These are phyloP conservation scores for Rhinophrynus dorsalis DNA, from an alignment of 2,797 vertebrate genomes.

Conservation along the genomic window DNA sequence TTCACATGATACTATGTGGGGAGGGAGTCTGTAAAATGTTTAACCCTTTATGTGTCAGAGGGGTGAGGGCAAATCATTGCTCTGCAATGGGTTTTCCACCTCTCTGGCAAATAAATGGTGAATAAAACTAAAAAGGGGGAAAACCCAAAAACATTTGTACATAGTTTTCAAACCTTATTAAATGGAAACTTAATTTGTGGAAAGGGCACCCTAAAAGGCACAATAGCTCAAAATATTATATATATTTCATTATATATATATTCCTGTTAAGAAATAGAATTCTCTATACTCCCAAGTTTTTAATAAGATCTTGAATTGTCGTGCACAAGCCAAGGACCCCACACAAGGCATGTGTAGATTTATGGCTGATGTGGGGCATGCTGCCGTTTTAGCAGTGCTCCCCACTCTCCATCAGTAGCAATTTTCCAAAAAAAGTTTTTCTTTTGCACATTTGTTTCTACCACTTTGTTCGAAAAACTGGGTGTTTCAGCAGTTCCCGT, in stretches of 20 bases:
- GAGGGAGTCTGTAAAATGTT: no score
- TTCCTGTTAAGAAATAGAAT: slow-evolving; percentile 64
- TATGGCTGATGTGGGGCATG: slow-evolving; percentile 54
- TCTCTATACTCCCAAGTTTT: slow-evolving; percentile 70
- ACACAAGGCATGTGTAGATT: slow-evolving; percentile 48
- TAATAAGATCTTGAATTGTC: slow-evolving; percentile 71
- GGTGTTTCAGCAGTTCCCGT: slow-evolving; percentile 85
- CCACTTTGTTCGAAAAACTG: slow-evolving; percentile 82
- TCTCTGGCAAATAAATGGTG: no score
- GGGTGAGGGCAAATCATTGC: no score
- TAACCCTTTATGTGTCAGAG: no score
- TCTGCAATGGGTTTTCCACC: no score
- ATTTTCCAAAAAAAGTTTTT: slow-evolving; percentile 46
- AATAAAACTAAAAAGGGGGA: no score
- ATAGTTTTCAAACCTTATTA: no score
- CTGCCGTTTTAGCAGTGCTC: slow-evolving; percentile 47
- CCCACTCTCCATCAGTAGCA: slow-evolving; percentile 65
- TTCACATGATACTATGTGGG: no score
- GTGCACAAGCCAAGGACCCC: slow-evolving; percentile 62
- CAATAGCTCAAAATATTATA: slow-evolving; percentile 51
- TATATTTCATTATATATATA: slow-evolving; percentile 61
- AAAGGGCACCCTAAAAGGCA: slow-evolving; percentile 66
- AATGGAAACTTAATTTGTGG: no score
- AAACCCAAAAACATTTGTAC: no score
- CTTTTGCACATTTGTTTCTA: slow-evolving; percentile 61